Conservation (phyloP, 2,888 invertebrate genomes). For the Cryptus armator region DNA sequence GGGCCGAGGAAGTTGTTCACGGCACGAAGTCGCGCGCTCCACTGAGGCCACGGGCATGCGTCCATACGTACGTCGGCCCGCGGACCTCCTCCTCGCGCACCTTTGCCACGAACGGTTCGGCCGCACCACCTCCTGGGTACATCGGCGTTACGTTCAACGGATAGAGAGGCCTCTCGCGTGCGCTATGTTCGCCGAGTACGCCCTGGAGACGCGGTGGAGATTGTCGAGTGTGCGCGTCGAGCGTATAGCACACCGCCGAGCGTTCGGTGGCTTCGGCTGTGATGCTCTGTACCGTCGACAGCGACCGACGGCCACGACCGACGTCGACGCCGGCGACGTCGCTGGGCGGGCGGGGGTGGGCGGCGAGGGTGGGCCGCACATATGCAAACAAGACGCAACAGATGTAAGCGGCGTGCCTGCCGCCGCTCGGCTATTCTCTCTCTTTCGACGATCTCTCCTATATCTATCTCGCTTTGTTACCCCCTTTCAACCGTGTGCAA, state of each 20-base stretch:
- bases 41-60: slow-evolving; percentile 78
- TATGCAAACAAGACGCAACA: slow-evolving; percentile 77
- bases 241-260: neutral
- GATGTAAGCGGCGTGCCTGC: slow-evolving; percentile 74
- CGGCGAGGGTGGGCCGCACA: slow-evolving; percentile 63
- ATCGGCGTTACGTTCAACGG: slow-evolving; percentile 19
- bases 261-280: slow-evolving; percentile 56
- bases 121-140: slow-evolving; percentile 57
- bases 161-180: slow-evolving; percentile 1
- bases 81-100: slow-evolving; percentile 71
- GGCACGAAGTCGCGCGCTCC: slow-evolving; percentile 80
- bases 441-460: neutral
- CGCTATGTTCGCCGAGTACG: neutral
- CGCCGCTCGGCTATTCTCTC: slow-evolving; percentile 37
- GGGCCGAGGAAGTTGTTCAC: slow-evolving; percentile 72
- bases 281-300: slow-evolving; percentile 52
- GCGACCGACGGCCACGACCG: slow-evolving; percentile 46
- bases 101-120: slow-evolving; percentile 64
- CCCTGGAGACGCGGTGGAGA: slow-evolving; percentile 48
- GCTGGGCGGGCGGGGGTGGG: slow-evolving; percentile 49
- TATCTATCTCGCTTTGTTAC: neutral
- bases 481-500: neutral
- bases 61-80: slow-evolving; percentile 70
- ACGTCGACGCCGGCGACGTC: slow-evolving; percentile 50
- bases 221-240: slow-evolving; percentile 43